Evolutionary conservation across 2,797 vertebrate species (phyloP).

Genomic region (Halcyon badia): DNA sequence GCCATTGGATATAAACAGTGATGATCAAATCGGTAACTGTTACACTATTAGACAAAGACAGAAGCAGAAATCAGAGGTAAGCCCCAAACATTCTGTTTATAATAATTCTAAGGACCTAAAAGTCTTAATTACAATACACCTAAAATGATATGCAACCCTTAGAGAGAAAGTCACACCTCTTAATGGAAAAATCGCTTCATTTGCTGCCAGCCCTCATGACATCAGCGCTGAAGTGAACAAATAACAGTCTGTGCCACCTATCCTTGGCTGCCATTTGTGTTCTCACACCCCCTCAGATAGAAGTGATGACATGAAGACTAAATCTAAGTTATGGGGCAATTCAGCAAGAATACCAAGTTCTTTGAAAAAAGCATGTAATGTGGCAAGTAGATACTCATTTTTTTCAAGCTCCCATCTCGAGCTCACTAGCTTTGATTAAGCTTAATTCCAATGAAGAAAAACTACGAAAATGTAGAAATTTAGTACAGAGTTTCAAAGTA

Average conservation of each 20-base stretch:
- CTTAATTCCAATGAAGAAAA: neutral
- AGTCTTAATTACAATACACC: neutral
- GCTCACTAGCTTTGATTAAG: neutral
- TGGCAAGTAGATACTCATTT: neutral
- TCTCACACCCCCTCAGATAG: slow-evolving; percentile 15
- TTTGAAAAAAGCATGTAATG: neutral
- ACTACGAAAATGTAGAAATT: neutral
- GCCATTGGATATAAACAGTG: neutral
- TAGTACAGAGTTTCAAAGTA: neutral
- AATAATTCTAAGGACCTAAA: neutral
- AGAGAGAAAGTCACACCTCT: slow-evolving; percentile 1
- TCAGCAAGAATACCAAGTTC: neutral
- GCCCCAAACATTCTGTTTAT: neutral
- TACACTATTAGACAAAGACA: neutral
- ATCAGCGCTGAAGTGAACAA: slow-evolving; percentile 17
- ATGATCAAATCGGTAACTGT: neutral
- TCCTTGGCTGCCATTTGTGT: slow-evolving; percentile 11
- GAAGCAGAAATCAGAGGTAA: neutral
- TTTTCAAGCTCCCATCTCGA: neutral
- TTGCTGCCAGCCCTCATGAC: slow-evolving; percentile 21
- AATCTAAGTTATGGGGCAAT: slow-evolving; percentile 15
- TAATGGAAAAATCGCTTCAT: neutral
- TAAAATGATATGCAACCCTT: neutral
- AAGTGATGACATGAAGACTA: slow-evolving; percentile 24
- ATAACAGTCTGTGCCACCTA: slow-evolving; percentile 22